Evolutionary conservation across 2,797 vertebrate genomes (phyloP).

Genomic region (Prunella strophiata): DNA sequence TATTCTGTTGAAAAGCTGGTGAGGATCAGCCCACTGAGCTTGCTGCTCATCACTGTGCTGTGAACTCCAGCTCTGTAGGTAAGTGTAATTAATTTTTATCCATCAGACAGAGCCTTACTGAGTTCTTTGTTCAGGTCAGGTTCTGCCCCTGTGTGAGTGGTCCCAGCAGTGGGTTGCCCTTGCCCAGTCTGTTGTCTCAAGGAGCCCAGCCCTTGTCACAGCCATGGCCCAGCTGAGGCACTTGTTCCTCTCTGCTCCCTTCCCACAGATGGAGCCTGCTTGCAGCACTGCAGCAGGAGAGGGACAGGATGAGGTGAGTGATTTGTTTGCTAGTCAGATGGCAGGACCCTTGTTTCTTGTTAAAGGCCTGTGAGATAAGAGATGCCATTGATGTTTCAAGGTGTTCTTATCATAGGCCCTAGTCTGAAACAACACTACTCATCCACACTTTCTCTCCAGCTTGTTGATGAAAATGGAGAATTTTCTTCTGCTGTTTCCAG

Average conservation of each 20-base stretch:
- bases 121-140: not conserved
- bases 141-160: not conserved
- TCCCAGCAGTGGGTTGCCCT: not conserved
- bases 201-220: not conserved
- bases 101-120: not conserved
- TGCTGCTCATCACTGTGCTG: not conserved
- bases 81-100: not conserved
- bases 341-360: not conserved
- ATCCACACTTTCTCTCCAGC: not conserved
- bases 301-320: not conserved
- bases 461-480: not conserved
- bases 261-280: not conserved
- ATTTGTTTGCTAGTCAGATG: not conserved
- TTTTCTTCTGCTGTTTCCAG: not conserved
- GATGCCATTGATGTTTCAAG: not conserved
- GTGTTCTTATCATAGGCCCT: not conserved
- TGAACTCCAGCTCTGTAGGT: not conserved
- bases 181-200: not conserved
- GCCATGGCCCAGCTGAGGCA: not conserved
- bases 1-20: not conserved
- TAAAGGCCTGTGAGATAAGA: not conserved
- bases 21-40: not conserved
- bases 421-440: not conserved
- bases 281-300: not conserved
- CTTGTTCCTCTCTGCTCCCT: not conserved